Conservation (phyloP, 2,797 vertebrate genomes). For the Hipposideros larvatus region DNA sequence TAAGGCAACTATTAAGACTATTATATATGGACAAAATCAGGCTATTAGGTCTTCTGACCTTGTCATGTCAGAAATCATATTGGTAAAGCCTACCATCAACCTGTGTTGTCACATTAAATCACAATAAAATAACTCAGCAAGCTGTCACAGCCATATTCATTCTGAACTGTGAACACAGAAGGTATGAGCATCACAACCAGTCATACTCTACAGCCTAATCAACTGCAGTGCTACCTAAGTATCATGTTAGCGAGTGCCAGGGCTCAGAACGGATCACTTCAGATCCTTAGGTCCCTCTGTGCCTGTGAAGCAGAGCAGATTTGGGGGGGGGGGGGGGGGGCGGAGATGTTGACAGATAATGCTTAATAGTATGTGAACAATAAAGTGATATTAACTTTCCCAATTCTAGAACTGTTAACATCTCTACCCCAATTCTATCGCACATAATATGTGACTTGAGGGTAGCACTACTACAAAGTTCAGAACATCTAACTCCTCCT, state of each 20-base stretch:
- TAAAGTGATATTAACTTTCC: background rate
- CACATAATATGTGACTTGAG: background rate
- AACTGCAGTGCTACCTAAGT: background rate
- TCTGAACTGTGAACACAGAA: background rate
- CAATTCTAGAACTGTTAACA: background rate
- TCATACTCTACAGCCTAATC: background rate
- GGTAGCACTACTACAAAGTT: background rate
- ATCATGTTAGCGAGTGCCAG: background rate
- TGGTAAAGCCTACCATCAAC: background rate
- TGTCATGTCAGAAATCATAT: background rate
- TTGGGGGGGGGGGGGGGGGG: background rate
- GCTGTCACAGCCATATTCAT: background rate
- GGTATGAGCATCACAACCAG: background rate
- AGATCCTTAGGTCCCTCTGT: background rate
- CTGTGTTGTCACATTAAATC: background rate
- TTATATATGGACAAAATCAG: background rate
- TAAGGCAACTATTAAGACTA: background rate
- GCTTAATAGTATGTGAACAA: background rate
- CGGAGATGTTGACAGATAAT: background rate
- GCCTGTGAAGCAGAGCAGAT: background rate
- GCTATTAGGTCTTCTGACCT: background rate
- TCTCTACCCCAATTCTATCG: background rate
- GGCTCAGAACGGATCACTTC: background rate
- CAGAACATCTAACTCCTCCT: background rate
- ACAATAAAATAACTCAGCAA: background rate